phyloP scores from a whole-genome alignment of 2,888 invertebrate genomes.

The Eurois occulta region DNA sequence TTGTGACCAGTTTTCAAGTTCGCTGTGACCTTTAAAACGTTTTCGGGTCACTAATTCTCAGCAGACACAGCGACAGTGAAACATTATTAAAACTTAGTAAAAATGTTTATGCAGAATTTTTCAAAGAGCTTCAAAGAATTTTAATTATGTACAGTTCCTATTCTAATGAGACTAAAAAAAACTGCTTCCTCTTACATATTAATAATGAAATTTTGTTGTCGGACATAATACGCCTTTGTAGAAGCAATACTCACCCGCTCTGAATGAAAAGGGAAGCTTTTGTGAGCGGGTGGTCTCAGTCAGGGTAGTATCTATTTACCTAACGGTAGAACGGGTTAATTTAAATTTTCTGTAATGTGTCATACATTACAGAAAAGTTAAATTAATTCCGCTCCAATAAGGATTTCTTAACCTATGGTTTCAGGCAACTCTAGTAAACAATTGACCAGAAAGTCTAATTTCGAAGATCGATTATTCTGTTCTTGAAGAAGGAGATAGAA shows the following conservation, averaged over 20 bases:
- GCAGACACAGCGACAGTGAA: background rate
- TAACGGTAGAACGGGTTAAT: too few species aligned
- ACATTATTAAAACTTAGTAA: background rate
- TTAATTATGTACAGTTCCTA: background rate
- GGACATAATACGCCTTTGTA: background rate
- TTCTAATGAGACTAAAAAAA: background rate
- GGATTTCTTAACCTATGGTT: background rate
- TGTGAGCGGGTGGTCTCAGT: background rate
- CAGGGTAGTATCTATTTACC: background rate
- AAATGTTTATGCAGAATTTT: too few species aligned
- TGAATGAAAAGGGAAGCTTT: background rate
- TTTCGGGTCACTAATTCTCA: background rate
- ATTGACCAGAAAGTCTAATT: background rate
- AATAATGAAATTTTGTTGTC: background rate
- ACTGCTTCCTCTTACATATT: background rate
- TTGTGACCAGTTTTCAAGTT: conserved; percentile 1
- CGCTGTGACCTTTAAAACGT: conserved; percentile 15
- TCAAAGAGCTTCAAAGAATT: background rate
- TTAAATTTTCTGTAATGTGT: too few species aligned
- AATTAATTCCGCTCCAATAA: background rate
- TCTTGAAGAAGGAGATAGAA: background rate
- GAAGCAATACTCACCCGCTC: background rate
- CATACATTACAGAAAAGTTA: background rate
- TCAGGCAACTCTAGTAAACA: background rate
- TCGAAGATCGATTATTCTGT: background rate